A percentile compares a stretch with the other conserved stretches of the same genome.
Evolutionary conservation across 2,113 vertebrate species (phyloP).

Genomic region (Noctilio leporinus): DNA sequence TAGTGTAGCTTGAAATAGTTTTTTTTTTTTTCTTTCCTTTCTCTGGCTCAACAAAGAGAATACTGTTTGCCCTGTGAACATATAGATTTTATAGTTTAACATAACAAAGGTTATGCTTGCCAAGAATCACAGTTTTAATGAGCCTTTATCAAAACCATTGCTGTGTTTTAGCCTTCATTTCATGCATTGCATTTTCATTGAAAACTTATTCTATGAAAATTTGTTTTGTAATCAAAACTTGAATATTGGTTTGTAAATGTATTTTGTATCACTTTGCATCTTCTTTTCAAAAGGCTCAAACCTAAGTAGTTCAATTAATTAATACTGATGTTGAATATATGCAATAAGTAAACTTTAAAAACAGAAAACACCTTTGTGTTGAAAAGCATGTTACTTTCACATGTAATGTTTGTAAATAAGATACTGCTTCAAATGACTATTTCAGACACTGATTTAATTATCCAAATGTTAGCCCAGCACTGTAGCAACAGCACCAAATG

Average conservation of each 20-base stretch:
- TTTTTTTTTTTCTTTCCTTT: constrained; percentile 36
- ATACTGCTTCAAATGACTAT: not conserved
- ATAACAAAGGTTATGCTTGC: constrained; percentile 73
- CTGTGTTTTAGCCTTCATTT: constrained; percentile 75
- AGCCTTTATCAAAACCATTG: constrained; percentile 76
- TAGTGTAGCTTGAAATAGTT: constrained; percentile 72
- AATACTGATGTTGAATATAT: constrained; percentile 45
- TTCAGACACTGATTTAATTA: not conserved
- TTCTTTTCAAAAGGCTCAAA: constrained; percentile 46
- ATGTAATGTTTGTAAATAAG: not conserved
- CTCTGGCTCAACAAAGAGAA: constrained; percentile 77
- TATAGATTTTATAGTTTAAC: constrained; percentile 77
- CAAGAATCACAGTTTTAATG: constrained; percentile 81
- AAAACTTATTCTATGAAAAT: constrained; percentile 71
- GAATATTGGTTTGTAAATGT: not conserved
- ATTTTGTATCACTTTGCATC: not conserved
- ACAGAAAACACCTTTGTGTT: constrained; percentile 26
- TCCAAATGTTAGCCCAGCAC: not conserved
- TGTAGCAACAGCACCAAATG: not conserved
- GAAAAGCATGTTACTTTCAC: constrained; percentile 37
- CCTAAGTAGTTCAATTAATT: constrained; percentile 54
- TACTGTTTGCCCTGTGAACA: constrained; percentile 78
- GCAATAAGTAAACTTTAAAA: constrained; percentile 63
- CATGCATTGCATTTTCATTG: constrained; percentile 66
- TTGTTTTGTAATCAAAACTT: constrained; percentile 60